phyloP scores from a whole-genome alignment of 2,888 invertebrate genomes.

The Heliconius aoede region DNA sequence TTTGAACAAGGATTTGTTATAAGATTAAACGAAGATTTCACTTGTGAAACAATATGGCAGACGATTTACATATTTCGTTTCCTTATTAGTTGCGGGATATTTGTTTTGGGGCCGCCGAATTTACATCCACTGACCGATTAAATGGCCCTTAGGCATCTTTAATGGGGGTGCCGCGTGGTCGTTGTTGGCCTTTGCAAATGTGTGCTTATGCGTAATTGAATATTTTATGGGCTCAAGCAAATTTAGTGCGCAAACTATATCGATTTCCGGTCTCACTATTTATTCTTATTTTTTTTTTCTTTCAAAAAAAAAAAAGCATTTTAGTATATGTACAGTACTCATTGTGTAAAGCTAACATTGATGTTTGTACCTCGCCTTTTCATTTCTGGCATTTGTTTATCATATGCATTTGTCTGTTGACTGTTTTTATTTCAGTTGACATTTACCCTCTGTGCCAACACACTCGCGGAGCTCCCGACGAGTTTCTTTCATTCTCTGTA shows the following conservation, averaged over 20 bases:
- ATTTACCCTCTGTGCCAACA: constrained; percentile 82
- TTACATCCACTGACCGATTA: constrained; percentile 84
- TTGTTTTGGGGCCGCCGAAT: constrained; percentile 82
- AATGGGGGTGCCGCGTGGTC: constrained; percentile 84
- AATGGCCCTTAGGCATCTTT: constrained; percentile 84
- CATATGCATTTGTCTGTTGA: constrained; percentile 84
- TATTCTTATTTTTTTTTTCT: constrained; percentile 46
- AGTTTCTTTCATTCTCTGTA: constrained; percentile 81
- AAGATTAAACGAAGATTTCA: constrained; percentile 85
- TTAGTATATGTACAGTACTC: constrained; percentile 33
- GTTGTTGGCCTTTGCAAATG: constrained; percentile 83
- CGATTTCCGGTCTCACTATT: constrained; percentile 63
- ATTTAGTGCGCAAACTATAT: constrained; percentile 76
- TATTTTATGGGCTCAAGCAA: constrained; percentile 79
- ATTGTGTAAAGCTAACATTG: constrained; percentile 60
- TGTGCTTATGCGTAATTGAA: constrained; percentile 84
- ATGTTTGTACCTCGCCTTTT: constrained; percentile 72
- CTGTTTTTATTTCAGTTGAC: constrained; percentile 83
- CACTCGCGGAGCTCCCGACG: constrained; percentile 68
- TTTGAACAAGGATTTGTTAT: constrained; percentile 85
- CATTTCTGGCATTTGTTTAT: constrained; percentile 78
- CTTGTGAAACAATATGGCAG: constrained; percentile 84
- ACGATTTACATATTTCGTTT: constrained; percentile 84
- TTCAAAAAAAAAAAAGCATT: constrained; percentile 18
- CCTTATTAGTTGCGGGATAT: constrained; percentile 84